Base-by-base conservation (phyloP, 2,888 invertebrate genomes). In the Proisotoma minuta region DNA sequence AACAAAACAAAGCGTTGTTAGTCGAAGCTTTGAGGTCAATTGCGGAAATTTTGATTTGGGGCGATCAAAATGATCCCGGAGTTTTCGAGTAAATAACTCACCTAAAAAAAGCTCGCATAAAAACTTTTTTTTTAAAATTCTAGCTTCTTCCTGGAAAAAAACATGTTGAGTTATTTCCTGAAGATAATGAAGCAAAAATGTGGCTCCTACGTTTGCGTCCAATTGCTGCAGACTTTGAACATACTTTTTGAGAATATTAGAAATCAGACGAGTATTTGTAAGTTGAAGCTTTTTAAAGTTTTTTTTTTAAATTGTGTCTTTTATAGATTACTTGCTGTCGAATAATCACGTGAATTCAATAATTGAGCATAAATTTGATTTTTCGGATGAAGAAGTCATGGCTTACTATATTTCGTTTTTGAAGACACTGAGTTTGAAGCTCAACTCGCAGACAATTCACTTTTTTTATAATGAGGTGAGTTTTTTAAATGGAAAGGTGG, bases 341-440 rank as follows among this genome's bases (percentile, higher is more conserved):
- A 99, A 99, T 80, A 99, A 99, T 79, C 98, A 99, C 81, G 97
- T 99, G 40, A 99, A 99, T 81, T 95, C 94, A 53, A 99, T 99
- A 77, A 99, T 99, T 77, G 93, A 96, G 59, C 98, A 99, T 81
- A 96, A 96, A 80, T 99, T 99, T 83, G 98, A 99, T 80, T 96
- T 99, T 78, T 94, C 94, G 2, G 98, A 99, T 79, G 99, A 99
- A 80, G 99, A 99, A 83, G 97, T 98, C 52, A 96, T 98, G 95
- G 97, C 98, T 1, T 99, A 99, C 79, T 99, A 99, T 79, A 99
- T 99, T 77, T 95, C 98, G 54, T 99, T 99, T 79, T 81, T 99
- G 72, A 99, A 99, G 81, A 99, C 98, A 0, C 82, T 99, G 58
- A 99, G 98, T 74, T 82, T 99, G 60, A 99, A 99, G 80, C 81